These are phyloP conservation scores for Akabosia matsudoensis DNA, from an alignment of 1,140 invertebrate species.

Conservation along the genomic window DNA sequence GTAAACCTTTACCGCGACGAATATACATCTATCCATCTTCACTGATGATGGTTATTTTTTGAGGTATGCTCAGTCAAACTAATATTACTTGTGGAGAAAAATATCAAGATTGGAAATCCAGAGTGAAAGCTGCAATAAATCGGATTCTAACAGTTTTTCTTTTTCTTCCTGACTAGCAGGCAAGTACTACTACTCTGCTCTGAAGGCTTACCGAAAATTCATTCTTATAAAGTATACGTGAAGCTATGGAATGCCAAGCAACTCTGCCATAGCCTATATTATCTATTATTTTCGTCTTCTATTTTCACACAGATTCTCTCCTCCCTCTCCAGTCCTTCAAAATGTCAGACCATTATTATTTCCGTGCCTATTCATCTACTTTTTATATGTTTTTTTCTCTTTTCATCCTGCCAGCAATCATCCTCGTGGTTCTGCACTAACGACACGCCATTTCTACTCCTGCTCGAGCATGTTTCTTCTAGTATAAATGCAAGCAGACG, in stretches of 20 bases:
- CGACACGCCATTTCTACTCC: background rate
- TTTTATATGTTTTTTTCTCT: background rate
- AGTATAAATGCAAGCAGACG: background rate
- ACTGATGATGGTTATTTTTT: too few species aligned
- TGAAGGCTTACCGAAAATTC: too few species aligned
- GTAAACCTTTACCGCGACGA: background rate
- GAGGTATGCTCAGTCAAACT: background rate
- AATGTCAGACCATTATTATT: background rate
- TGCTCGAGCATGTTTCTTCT: background rate
- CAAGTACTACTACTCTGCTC: background rate
- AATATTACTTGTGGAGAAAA: background rate
- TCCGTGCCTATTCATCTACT: background rate
- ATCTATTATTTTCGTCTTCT: background rate
- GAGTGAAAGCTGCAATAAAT: constrained; percentile 22
- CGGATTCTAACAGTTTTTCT: constrained; percentile 16
- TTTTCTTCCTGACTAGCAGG: background rate
- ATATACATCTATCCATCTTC: background rate
- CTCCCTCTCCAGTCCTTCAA: background rate
- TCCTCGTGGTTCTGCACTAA: background rate
- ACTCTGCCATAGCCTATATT: background rate
- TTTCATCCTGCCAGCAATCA: background rate
- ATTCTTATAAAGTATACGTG: too few species aligned
- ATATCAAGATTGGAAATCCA: constrained; percentile 14
- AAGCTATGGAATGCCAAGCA: background rate
- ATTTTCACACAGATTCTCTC: background rate